Evolutionary conservation across 2,113 vertebrate genomes (phyloP), one percentile per base, ranked within the genome.

Genomic region (Eidolon helvum): DNA sequence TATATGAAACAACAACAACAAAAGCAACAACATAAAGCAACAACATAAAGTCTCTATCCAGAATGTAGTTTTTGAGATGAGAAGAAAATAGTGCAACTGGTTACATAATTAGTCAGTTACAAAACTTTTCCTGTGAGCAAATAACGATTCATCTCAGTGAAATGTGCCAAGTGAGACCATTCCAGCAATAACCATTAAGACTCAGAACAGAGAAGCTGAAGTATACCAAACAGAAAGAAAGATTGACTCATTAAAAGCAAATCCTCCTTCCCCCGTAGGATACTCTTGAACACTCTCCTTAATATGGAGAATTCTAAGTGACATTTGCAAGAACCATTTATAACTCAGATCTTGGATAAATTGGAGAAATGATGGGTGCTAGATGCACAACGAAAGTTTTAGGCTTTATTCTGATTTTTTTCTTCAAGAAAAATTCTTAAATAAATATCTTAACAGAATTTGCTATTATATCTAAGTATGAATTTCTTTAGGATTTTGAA

Each of bases 171-270:
- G 95, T 94, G 63, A 98, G 90, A 50, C 40, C 95, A 85, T 96
- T 94, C 55, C 79, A 61, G 77, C 68, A 96, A 79, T 90, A 98
- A 92, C 26, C 55, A 90, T 87, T 95, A 98, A 97, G 77, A 95
- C 87, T 95, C 50, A 68, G 94, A 98, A 94, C 18, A 28, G 63
- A 94, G 63, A 98, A 92, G 9, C 2, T 66, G 85, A 53, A 95
- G 82, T 87, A 87, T 1, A 91, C 87, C 80, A 96, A 95, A 95
- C 40, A 87, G 85, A 88, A 82, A 96, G 66, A 97, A 55, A 94
- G 19, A 95, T 33, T 93, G 80, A 95, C 95, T 97, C 79, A 98
- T 97, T 98, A 97, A 98, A 98, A 97, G 10, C 48, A 95, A 78
- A 97, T 94, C 97, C 97, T 90, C 61, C 59, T 43, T 96, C 33